Base-by-base conservation (phyloP, 1,140 invertebrate species). In the Polypedilum vanderplanki region DNA sequence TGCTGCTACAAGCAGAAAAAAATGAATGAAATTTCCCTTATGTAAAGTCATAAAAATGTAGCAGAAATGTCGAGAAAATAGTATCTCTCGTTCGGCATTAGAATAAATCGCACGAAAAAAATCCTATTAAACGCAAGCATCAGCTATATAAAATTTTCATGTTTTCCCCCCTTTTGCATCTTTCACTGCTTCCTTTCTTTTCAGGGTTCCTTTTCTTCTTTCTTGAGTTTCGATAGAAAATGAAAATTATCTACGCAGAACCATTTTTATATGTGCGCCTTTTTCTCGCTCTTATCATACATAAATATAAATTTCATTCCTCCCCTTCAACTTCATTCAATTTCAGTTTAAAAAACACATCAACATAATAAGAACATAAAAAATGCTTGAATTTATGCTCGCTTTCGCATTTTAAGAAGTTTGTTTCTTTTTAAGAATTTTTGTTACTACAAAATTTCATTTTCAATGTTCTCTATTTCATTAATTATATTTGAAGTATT, bases 331-430 rank as follows among this genome's bases (percentile, higher is more conserved):
- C 20, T 70, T 70, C 46, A 12, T 57, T 70, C 65, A 10, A n/a
- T 70, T 70, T 70, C 65, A 70, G 20, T 70, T 70, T 17, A n/a
- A 33, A 70, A 70, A 70, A 70, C 65, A 70, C 65, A 70, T 70
- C 65, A 70, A 70, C 65, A 70, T 70, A 70, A 70, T 70, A 70
- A 70, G 65, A 70, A 20, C 65, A 70, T 70, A 70, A 70, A 57
- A 70, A 70, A 20, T 70, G 17, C 20, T 70, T 70, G 65, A 70
- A 70, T 70, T 70, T 70, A 70, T 70, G 65, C 8, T 33, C 24
- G 24, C 24, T 33, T 33, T 33, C 24, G 5, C 24, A 33, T 33
- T 33, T 33, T 33, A 3, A 33, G 24, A 33, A 33, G 24, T 33
- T 33, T 33, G 2, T 33, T 33, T 33, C 24, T 33, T 33, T 33